phyloP scores from a whole-genome alignment of 2,888 invertebrate species.

The Pristionchus arcanus region DNA sequence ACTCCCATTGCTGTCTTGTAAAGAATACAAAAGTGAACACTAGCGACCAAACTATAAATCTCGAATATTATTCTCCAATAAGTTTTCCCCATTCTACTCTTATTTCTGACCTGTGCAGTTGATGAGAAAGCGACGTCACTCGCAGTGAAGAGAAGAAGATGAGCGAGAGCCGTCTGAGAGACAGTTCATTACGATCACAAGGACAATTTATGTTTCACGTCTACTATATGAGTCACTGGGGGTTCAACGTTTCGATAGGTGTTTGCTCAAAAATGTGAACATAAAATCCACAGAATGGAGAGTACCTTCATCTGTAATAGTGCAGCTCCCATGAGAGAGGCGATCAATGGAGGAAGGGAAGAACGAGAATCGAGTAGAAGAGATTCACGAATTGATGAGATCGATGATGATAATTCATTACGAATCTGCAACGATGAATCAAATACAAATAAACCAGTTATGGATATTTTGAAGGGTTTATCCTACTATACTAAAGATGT shows the following conservation, averaged over 20 bases:
- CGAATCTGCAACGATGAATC: conserved; percentile 16
- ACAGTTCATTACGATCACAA: background rate
- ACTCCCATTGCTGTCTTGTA: background rate
- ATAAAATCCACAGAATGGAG: background rate
- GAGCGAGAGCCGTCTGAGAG: conserved; percentile 75
- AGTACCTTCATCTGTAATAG: conserved; percentile 72
- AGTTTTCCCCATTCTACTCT: background rate
- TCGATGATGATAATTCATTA: background rate
- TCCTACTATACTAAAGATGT: no score
- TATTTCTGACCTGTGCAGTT: conserved; percentile 13
- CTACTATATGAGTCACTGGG: background rate
- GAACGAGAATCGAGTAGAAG: conserved; percentile 2
- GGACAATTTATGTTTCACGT: background rate
- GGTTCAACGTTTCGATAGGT: background rate
- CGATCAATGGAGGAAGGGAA: conserved; percentile 59
- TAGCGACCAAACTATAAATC: no score
- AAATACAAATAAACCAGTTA: no score
- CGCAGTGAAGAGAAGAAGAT: conserved; percentile 77
- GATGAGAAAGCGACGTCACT: conserved; percentile 76
- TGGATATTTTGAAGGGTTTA: no score
- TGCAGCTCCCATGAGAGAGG: conserved; percentile 72
- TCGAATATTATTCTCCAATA: no score
- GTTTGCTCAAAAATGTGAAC: no score
- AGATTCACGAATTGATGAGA: conserved; percentile 53
- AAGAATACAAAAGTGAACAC: no score